Percentiles rank a stretch among this genome's conserved stretches.
phyloP scores from a whole-genome alignment of 2,113 vertebrate genomes.

The Megaceryle torquata region DNA sequence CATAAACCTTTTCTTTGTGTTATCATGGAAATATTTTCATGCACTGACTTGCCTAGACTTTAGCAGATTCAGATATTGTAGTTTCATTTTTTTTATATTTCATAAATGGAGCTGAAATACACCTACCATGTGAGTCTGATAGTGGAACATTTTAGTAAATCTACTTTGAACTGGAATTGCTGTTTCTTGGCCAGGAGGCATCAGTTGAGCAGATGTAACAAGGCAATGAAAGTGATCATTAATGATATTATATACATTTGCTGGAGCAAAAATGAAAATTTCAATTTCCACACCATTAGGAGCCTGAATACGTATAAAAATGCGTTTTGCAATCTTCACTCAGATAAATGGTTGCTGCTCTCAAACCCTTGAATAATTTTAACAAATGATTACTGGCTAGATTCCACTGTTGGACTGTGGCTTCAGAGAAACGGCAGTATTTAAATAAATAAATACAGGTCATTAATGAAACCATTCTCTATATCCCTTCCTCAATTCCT shows the following conservation, averaged over 20 bases:
- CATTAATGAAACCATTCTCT: neutral
- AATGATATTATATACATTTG: neutral
- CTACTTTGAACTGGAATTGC: neutral
- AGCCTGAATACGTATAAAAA: constrained; percentile 27
- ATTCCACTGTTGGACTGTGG: neutral
- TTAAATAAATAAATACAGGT: constrained; percentile 9
- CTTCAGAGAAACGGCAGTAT: neutral
- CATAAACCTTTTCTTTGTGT: neutral
- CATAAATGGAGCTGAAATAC: neutral
- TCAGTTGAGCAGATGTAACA: neutral
- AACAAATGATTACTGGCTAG: constrained; percentile 28
- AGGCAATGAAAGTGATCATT: constrained; percentile 22
- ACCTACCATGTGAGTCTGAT: neutral
- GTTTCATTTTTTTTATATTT: neutral
- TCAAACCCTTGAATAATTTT: constrained; percentile 28
- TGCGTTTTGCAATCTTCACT: neutral
- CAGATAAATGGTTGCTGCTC: constrained; percentile 40
- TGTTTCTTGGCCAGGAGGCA: neutral
- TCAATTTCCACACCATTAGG: constrained; percentile 44
- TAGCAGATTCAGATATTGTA: neutral
- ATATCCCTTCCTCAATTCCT: neutral
- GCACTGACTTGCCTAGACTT: neutral
- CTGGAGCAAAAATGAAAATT: constrained; percentile 35
- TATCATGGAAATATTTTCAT: neutral
- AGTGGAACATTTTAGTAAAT: neutral